Evolutionary conservation across 2,888 invertebrate genomes (phyloP).

Genomic region (Bimastos eiseni): DNA sequence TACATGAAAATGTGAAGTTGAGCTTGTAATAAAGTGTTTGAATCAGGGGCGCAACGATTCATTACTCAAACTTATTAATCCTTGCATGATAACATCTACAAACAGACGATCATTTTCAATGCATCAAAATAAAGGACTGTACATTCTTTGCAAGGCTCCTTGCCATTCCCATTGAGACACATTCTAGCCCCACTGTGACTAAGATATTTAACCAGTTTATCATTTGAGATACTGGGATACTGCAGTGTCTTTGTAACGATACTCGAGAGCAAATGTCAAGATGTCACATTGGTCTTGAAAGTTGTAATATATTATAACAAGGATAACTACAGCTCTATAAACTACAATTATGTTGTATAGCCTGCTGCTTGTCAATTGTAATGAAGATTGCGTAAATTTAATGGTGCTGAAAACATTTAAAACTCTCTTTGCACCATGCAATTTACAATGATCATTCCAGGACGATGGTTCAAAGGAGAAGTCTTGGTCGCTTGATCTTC

Average conservation of each 20-base stretch:
- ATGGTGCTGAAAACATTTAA: background rate
- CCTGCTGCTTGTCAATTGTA: background rate
- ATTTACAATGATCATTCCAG: background rate
- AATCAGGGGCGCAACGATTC: too few species aligned
- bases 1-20: too few species aligned
- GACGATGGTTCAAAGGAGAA: background rate
- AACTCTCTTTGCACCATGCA: background rate
- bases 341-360: background rate
- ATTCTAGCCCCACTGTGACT: too few species aligned
- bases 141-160: too few species aligned
- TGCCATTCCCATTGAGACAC: too few species aligned
- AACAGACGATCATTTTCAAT: background rate
- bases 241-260: background rate
- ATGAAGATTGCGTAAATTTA: background rate
- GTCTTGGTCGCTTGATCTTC: background rate
- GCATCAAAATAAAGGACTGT: background rate
- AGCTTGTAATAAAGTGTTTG: too few species aligned
- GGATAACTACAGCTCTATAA: background rate
- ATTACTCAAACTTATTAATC: too few species aligned
- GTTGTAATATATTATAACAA: background rate
- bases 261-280: background rate
- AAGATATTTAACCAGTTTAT: too few species aligned
- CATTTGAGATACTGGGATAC: too few species aligned
- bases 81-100: background rate
- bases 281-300: background rate